Percentiles rank a stretch among this genome's conserved stretches.
Evolutionary conservation across 2,888 invertebrate genomes (phyloP).

Genomic region (Drosophila barbarae): DNA sequence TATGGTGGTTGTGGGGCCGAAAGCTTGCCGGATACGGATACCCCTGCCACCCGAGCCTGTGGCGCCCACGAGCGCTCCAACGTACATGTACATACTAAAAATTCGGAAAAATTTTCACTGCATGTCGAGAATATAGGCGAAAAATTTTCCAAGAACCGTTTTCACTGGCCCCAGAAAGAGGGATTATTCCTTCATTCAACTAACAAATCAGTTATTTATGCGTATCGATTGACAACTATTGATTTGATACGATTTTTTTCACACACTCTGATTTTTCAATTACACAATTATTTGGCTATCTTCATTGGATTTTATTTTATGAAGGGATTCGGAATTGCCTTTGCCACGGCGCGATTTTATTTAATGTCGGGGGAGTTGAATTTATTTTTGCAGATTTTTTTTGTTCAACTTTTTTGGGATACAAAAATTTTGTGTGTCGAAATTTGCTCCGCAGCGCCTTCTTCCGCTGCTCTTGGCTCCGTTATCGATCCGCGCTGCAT

Average conservation of each 20-base stretch:
- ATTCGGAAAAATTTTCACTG: slow-evolving; percentile 71
- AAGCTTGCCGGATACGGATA: slow-evolving; percentile 57
- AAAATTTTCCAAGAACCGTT: slow-evolving; percentile 49
- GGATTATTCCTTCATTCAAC: slow-evolving; percentile 3
- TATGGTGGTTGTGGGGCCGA: slow-evolving; percentile 40
- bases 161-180: slow-evolving; percentile 15
- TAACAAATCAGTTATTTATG: slow-evolving; percentile 22
- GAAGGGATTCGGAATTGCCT: slow-evolving; percentile 6
- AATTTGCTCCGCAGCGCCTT: slow-evolving; percentile 49
- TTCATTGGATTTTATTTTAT: slow-evolving; percentile 7
- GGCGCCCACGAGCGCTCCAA: slow-evolving; percentile 65
- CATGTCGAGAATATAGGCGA: slow-evolving; percentile 51
- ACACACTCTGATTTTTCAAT: slow-evolving; percentile 44
- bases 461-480: slow-evolving; percentile 62
- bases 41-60: slow-evolving; percentile 61
- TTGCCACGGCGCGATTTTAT: slow-evolving; percentile 7
- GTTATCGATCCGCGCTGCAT: slow-evolving; percentile 79
- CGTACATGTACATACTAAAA: slow-evolving; percentile 78
- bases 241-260: slow-evolving; percentile 41
- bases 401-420: slow-evolving; percentile 41
- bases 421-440: slow-evolving; percentile 54
- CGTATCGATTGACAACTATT: slow-evolving; percentile 41
- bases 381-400: slow-evolving; percentile 35
- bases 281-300: slow-evolving; percentile 53
- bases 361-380: neutral